Evolutionary conservation across 1,140 invertebrate species (phyloP), one percentile per base, ranked within the genome.

Genomic region (Drosophila sulfurigaster): DNA sequence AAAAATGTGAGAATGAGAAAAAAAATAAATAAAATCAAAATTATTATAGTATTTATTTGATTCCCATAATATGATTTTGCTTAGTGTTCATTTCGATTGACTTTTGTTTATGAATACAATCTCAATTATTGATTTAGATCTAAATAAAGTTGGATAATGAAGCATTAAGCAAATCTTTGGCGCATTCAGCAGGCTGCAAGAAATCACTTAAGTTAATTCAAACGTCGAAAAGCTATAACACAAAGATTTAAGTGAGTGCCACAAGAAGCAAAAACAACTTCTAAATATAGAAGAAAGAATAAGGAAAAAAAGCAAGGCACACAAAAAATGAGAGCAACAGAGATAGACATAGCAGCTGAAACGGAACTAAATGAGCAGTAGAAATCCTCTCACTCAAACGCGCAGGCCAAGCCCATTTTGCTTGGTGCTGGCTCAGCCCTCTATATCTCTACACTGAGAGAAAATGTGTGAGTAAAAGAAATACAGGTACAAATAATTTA

Each of bases 401-500:
- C 69, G 56, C 73, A 85, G 85, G 63, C 82, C 82, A 82, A 87
- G 76, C 82, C 82, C 82, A 87, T 88, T 88, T 86, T 73, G 68
- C 20, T 32, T 54, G 66, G 75, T 68, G 65, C 65, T 75, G 73
- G 56, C 20, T 60, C 71, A 54, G 71, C 71, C 57, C 16, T 25
- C 49, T 56, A 32, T 28, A 25, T 25, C 38, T 2, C n/a, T 74
- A 25, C 66, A 75, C 72, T 70, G 15, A 28, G 28, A 56, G 11
- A 70, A 64, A 63, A 3, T 8, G 1, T 15, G 25, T 16, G 7
- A 11, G n/a, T 13, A 5, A 41, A 28, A 35, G 0, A 38, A 10
- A 16, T 41, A 11, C 4, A 32, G 45, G 7, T 69, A 25, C 20
- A 25, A 10, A 20, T 35, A 45, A 16, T 43, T 15, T 8, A 25